A percentile compares a stretch with the other conserved stretches of the same genome.
These are phyloP conservation scores for Zaprionus obscuricornis DNA, from an alignment of 2,888 invertebrate genomes.

Conservation along the genomic window DNA sequence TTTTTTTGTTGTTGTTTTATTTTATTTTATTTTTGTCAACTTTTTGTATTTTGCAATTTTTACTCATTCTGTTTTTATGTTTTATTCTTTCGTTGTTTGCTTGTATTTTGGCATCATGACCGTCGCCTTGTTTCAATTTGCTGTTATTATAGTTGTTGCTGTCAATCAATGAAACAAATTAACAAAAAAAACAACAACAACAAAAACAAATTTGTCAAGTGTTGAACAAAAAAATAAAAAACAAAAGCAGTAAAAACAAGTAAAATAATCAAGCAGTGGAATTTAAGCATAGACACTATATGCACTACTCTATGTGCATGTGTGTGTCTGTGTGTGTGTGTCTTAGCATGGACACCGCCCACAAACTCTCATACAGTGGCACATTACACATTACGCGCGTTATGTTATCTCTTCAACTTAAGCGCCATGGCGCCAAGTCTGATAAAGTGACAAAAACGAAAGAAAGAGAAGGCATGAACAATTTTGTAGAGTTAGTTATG, in stretches of 20 bases:
- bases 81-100: slow-evolving; percentile 25
- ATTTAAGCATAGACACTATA: not conserved
- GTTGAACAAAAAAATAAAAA: slow-evolving; percentile 27
- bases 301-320: not conserved
- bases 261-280: no score
- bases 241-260: no score
- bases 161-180: slow-evolving; percentile 63
- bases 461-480: no score
- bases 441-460: slow-evolving; percentile 31
- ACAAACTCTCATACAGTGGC: slow-evolving; percentile 17
- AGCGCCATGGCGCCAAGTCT: slow-evolving; percentile 72
- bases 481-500: no score
- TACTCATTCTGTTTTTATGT: slow-evolving; percentile 9
- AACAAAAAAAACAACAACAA: slow-evolving; percentile 32
- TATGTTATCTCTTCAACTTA: slow-evolving; percentile 53
- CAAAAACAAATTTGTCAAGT: slow-evolving; percentile 18
- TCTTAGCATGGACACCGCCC: slow-evolving; percentile 11
- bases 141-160: slow-evolving; percentile 62
- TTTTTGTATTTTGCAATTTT: slow-evolving; percentile 13
- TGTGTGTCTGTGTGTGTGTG: not conserved
- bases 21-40: no score
- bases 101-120: slow-evolving; percentile 55
- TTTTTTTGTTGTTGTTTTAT: slow-evolving; percentile 35
- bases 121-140: slow-evolving; percentile 60
- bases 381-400: slow-evolving; percentile 17